Conservation (phyloP, 2,888 invertebrate genomes). For the Platycnemis pennipes region DNA sequence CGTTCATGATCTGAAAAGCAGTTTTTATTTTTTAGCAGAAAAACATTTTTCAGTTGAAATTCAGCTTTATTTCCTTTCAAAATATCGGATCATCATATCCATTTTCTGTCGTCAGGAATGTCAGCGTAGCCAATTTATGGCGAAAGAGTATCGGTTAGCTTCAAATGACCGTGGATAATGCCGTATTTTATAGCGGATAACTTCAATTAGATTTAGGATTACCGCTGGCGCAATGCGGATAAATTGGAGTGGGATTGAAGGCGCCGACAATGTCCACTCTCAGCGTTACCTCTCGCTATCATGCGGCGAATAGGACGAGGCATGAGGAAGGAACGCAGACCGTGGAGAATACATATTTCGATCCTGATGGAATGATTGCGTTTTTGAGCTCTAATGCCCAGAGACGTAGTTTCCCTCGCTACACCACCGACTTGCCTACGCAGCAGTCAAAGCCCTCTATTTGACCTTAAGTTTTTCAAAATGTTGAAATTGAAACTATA, state of each 20-base stretch:
- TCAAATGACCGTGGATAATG: background rate
- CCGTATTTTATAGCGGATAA: background rate
- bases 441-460: too few relatives aligned
- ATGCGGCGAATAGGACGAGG: background rate
- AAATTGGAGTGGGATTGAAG: background rate
- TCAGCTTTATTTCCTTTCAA: background rate
- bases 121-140: too few relatives aligned
- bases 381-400: background rate
- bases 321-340: background rate
- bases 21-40: too few relatives aligned
- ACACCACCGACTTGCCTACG: too few relatives aligned
- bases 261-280: background rate
- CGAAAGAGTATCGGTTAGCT: background rate
- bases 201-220: background rate
- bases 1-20: too few relatives aligned
- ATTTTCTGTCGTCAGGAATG: background rate
- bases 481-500: background rate
- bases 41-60: too few relatives aligned
- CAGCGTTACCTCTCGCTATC: background rate
- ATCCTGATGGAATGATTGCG: too few relatives aligned
- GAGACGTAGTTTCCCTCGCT: background rate
- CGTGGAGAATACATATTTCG: background rate
- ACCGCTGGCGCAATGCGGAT: background rate
- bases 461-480: too few relatives aligned
- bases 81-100: background rate